These are phyloP conservation scores for Glaucomys volans DNA, from an alignment of 2,113 vertebrate species.

Conservation along the genomic window DNA sequence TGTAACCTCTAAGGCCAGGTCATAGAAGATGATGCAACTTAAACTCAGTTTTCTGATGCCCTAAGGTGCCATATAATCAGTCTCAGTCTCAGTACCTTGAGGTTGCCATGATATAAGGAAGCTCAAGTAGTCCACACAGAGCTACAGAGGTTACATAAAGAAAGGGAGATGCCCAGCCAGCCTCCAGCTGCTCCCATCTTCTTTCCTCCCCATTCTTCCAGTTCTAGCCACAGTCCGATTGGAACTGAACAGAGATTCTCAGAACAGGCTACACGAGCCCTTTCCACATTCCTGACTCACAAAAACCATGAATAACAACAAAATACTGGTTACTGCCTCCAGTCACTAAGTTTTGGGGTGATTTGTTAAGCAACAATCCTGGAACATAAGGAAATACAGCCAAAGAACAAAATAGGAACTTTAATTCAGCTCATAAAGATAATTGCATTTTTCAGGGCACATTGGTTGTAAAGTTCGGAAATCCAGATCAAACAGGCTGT, in stretches of 20 bases:
- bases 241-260: not conserved
- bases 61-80: not conserved
- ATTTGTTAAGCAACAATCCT: not conserved
- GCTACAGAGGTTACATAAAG: not conserved
- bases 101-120: not conserved
- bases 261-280: not conserved
- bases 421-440: not conserved
- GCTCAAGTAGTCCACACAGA: not conserved
- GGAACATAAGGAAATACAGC: not conserved
- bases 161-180: not conserved
- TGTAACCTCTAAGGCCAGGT: not conserved
- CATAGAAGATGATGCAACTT: not conserved
- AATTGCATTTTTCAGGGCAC: not conserved
- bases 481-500: not conserved
- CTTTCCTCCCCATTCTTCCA: not conserved
- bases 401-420: conserved; percentile 28
- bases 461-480: not conserved
- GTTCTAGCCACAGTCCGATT: not conserved
- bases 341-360: not conserved
- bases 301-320: not conserved
- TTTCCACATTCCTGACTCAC: not conserved
- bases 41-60: not conserved
- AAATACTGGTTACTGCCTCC: not conserved
- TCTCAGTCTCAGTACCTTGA: not conserved
- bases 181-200: not conserved